Evolutionary conservation across 2,113 vertebrate species (phyloP), one percentile per base, ranked within the genome.

Genomic region (Toxotes chatareus): DNA sequence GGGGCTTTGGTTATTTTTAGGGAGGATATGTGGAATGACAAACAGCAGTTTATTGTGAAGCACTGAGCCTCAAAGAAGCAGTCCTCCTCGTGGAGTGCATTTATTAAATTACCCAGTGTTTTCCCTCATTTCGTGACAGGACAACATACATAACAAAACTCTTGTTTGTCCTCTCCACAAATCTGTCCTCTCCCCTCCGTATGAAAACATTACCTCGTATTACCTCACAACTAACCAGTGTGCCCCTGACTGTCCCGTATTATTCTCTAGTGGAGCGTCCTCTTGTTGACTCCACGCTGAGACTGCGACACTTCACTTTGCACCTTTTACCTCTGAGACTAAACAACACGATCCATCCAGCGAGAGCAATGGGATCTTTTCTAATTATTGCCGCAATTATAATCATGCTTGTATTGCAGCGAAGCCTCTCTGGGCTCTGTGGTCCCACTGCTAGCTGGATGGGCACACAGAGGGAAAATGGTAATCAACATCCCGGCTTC

Each of bases 351-450:
- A 88, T 81, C 47, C 86, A 91, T 86, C 75, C 83, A 73, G 61
- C 53, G 87, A 84, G 73, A 85, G 80, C 61, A 72, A 79, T 67
- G 53, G 73, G 81, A 91, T 91, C 86, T 88, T 93, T 90, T 90
- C 83, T 91, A 92, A 93, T 94, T 93, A 93, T 86, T 90, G 57
- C 79, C 16, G 73, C 90, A 94, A 95, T 95, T 91, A 94, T 88
- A 93, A 95, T 94, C 90, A 92, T 79, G 78, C 79, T 70, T 67
- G 81, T 90, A 74, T 73, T 47, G 80, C 87, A 82, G 83, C 57
- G 62, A 17, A 42, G 74, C 32, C 86, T 87, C 88, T 82, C 68
- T 79, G 82, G 62, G 76, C 77, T 82, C 63, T 55, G 81, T 83
- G 69, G 79, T 82, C 83, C 85, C 84, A 83, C 76, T 79, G 86